Base-by-base conservation (phyloP, 64 coral and sea anemone genomes). In the Porites lutea region DNA sequence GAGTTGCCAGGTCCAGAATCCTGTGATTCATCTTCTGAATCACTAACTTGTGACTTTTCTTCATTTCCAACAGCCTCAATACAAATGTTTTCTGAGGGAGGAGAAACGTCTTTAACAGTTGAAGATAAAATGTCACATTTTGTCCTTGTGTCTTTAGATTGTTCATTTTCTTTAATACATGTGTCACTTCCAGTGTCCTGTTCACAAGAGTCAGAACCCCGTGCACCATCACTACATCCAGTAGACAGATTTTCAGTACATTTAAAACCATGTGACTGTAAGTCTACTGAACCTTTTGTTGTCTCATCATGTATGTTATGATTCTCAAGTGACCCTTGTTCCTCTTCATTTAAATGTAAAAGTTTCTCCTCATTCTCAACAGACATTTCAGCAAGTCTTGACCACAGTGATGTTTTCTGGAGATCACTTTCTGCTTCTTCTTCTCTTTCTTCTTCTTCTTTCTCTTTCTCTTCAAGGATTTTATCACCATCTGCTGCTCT, bases 361-460 rank as follows among this genome's bases (percentile, higher is more conserved):
- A 57, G 48, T 3, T 75, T 5, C 16, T 57, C 48, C n/a, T 72
- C 85, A 78, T 88, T 59, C 15, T 90, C 95, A 51, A 92, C 75
- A 62, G 87, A 71, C 51, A 93, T 73, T 79, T 59, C 74, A 21
- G 91, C 57, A 46, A 96, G 92, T 85, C 74, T 89, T 84, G 79
- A 89, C 48, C 64, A 65, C 2, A 76, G 19, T 49, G 88, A 71
- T 4, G 13, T 58, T 57, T 22, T 76, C 6, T 62, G 14, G 9
- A 67, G 8, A 47, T 46, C 37, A 57, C 55, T 75, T 16, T 72
- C 47, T 3, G 72, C 78, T 82, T 45, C 51, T 63, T 45, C 52
- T 27, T n/a, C n/a, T 53, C 13, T 20, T 52, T 92, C 86, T 6
- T 60, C 86, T 6, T 60, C 47, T 73, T 20, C 54, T 48, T 89